Percentiles rank a stretch among this genome's conserved stretches.
Evolutionary conservation across 2,113 vertebrate species (phyloP).

Genomic region (Xenus cinereus): DNA sequence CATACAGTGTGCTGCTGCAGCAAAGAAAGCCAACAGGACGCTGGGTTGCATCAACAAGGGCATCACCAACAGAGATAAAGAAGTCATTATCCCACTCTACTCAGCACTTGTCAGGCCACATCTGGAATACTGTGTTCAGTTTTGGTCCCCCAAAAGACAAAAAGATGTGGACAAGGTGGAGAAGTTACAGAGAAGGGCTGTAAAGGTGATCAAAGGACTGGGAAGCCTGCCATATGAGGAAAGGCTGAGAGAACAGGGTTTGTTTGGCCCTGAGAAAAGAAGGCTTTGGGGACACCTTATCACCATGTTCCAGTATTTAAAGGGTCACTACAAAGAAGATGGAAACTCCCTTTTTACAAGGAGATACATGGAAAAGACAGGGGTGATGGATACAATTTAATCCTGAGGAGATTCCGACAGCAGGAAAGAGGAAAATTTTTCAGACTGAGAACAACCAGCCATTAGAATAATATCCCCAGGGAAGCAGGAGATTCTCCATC

Average conservation of each 20-base stretch:
- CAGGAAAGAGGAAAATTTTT: not conserved
- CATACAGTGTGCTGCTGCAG: not conserved
- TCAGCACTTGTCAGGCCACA: not conserved
- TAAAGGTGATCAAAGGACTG: not conserved
- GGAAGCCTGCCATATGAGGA: not conserved
- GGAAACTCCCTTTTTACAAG: not conserved
- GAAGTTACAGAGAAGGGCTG: not conserved
- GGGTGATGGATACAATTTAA: not conserved
- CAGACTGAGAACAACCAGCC: not conserved
- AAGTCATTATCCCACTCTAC: not conserved
- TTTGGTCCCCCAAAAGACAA: not conserved
- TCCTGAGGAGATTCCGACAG: not conserved
- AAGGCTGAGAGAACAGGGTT: not conserved
- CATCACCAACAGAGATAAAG: not conserved
- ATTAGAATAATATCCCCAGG: not conserved
- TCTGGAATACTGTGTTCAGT: not conserved
- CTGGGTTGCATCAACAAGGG: not conserved
- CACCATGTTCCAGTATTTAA: not conserved
- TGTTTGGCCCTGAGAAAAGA: not conserved
- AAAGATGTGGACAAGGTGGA: not conserved
- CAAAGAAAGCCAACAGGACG: not conserved
- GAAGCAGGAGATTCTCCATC: not conserved
- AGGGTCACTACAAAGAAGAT: not conserved
- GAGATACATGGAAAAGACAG: not conserved
- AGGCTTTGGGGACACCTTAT: not conserved